phyloP scores from a whole-genome alignment of 2,113 vertebrate genomes.

The Poecilia latipinna region DNA sequence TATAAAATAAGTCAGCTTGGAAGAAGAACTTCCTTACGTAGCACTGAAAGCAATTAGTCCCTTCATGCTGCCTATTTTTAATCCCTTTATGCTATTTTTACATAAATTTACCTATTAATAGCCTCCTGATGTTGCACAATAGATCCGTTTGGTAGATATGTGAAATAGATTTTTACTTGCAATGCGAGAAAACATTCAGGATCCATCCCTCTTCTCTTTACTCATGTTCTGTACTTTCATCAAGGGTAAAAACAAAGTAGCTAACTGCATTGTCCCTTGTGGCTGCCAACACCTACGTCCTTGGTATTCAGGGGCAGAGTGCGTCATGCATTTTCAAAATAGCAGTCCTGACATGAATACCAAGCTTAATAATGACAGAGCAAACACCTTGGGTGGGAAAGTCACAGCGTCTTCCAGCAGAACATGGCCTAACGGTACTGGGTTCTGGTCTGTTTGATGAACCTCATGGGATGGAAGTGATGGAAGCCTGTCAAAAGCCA shows the following conservation, averaged over 20 bases:
- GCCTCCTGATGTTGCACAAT: neutral
- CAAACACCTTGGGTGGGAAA: constrained; percentile 55
- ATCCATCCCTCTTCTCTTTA: constrained; percentile 24
- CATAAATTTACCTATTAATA: constrained; percentile 5
- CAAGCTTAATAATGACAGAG: constrained; percentile 63
- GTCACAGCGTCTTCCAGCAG: constrained; percentile 36
- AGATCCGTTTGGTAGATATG: neutral
- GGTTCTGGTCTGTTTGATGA: neutral
- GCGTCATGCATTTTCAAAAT: constrained; percentile 73
- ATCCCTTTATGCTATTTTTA: constrained; percentile 10
- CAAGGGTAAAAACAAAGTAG: constrained; percentile 67
- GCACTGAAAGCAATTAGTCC: neutral
- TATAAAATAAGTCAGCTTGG: neutral
- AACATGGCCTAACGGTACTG: constrained; percentile 18
- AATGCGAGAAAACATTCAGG: constrained; percentile 8
- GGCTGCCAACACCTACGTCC: constrained; percentile 68
- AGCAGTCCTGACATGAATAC: constrained; percentile 70
- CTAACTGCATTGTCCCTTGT: constrained; percentile 65
- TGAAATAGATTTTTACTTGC: neutral
- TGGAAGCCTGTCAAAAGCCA: constrained; percentile 17
- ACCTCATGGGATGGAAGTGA: neutral
- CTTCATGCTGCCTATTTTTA: constrained; percentile 2
- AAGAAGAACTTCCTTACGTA: neutral
- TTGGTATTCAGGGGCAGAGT: constrained; percentile 57
- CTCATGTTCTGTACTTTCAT: constrained; percentile 52